Evolutionary conservation across 2,888 invertebrate species (phyloP).

Genomic region (Philereme vetulata): DNA sequence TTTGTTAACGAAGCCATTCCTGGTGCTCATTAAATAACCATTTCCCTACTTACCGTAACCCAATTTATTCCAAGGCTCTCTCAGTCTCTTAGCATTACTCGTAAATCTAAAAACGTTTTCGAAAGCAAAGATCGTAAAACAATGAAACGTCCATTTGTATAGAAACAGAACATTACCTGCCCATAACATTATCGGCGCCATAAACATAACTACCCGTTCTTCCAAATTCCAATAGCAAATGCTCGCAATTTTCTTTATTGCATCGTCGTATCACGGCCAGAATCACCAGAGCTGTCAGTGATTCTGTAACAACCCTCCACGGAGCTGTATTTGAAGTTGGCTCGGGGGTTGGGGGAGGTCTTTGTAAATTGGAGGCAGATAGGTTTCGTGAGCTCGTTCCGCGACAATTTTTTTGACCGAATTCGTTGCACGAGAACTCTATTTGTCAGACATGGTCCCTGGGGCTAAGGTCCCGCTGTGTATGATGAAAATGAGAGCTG

Average conservation of each 20-base stretch:
- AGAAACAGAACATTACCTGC: conserved; percentile 77
- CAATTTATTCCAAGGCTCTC: conserved; percentile 26
- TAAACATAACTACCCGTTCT: conserved; percentile 76
- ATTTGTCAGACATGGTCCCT: conserved; percentile 72
- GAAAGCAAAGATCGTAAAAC: conserved; percentile 60
- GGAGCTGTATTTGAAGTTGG: conserved; percentile 23
- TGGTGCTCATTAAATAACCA: conserved; percentile 29
- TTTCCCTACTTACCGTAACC: conserved; percentile 26
- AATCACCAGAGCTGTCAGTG: conserved; percentile 49
- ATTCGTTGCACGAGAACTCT: conserved; percentile 74
- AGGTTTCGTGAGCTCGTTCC: conserved; percentile 65
- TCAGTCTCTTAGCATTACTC: conserved; percentile 35
- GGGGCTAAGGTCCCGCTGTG: conserved; percentile 51
- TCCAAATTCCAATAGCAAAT: conserved; percentile 78
- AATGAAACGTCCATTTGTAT: conserved; percentile 73
- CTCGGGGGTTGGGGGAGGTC: conserved; percentile 44
- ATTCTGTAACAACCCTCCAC: conserved; percentile 33
- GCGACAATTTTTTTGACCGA: conserved; percentile 73
- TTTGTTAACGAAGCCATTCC: conserved; percentile 17
- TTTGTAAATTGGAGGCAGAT: conserved; percentile 49
- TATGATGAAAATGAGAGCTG: conserved; percentile 50
- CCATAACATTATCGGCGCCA: conserved; percentile 79
- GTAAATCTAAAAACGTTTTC: conserved; percentile 32
- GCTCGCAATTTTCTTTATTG: conserved; percentile 81
- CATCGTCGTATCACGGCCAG: conserved; percentile 64